Evolutionary conservation across 2,888 invertebrate species (phyloP), one percentile per base, ranked within the genome.

Genomic region (Apodemia zela): DNA sequence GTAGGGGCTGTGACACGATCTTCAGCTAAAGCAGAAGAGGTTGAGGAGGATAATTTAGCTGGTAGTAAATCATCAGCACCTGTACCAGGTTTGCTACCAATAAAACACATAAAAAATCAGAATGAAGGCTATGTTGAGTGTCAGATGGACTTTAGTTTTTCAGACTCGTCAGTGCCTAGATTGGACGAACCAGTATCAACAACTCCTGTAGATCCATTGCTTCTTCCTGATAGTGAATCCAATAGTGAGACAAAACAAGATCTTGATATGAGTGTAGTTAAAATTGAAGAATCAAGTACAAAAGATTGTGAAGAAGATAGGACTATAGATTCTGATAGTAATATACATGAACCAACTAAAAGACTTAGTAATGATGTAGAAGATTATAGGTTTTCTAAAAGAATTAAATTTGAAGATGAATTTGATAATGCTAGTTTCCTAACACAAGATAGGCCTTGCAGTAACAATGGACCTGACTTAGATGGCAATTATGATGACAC

Each of bases 1-100:
- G 94, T 94, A n/a, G 95, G 95, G 64, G 95, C 94, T 65, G 93
- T 95, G 51, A 95, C 95, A 17, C 81, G 95, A 64, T 93, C 94
- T 18, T 93, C 94, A 62, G 85, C 93, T 15, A 93, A 87, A 73
- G 88, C 85, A 65, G 88, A 93, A 75, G 89, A 89, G 63, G 69
- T 72, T 47, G 64, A 74, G 29, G 89, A 89, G 67, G 87, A 89
- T 47, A 62, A 75, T 21, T 65, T 73, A 51, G 66, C 76, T 35
- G 77, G 75, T 68, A 75, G 73, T 63, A 92, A 90, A 70, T 79
- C 84, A 49, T 76, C 79, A 66, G 85, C 82, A 25, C 90, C 91
- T 47, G 80, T 92, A 49, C 92, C 92, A 66, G 92, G 90, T 63
- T 75, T 92, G 66, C 78, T 92, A 7, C 92, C 92, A 65, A 70